A percentile compares a stretch with the other conserved stretches of the same genome.
These are phyloP conservation scores for Zaprionus nigranus DNA, from an alignment of 1,140 invertebrate genomes.

Conservation along the genomic window DNA sequence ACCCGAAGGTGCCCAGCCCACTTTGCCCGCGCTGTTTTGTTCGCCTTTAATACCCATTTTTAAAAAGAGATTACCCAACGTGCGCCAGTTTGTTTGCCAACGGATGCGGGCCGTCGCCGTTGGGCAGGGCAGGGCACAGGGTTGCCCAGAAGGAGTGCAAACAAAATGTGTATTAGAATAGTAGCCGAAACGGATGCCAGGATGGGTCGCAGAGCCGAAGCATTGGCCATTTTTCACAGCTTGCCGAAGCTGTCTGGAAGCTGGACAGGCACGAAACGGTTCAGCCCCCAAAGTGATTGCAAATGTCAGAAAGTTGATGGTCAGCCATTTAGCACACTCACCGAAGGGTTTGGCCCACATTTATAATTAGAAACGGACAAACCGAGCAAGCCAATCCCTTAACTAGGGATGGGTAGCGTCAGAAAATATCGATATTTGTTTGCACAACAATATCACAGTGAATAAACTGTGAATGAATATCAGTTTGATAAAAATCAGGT, in stretches of 20 bases:
- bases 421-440: neutral
- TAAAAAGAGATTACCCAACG: constrained; percentile 58
- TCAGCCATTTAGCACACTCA: constrained; percentile 15
- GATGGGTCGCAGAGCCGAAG: neutral
- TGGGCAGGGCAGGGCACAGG: neutral
- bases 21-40: constrained; percentile 2
- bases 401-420: neutral
- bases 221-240: constrained; percentile 25
- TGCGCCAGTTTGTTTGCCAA: constrained; percentile 34
- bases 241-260: neutral
- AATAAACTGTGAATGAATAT: neutral
- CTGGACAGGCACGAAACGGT: neutral
- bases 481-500: neutral
- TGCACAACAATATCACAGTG: neutral
- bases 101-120: constrained; percentile 2
- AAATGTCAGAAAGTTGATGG: constrained; percentile 27
- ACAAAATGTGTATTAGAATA: neutral
- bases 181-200: too few species aligned
- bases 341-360: constrained; percentile 6
- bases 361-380: constrained; percentile 33
- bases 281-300: constrained; percentile 17
- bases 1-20: constrained; percentile 16
- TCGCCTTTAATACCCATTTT: constrained; percentile 50
- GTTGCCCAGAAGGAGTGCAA: neutral
- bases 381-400: neutral